phyloP scores from a whole-genome alignment of 1,140 invertebrate species.

The Camponotus floridanus region DNA sequence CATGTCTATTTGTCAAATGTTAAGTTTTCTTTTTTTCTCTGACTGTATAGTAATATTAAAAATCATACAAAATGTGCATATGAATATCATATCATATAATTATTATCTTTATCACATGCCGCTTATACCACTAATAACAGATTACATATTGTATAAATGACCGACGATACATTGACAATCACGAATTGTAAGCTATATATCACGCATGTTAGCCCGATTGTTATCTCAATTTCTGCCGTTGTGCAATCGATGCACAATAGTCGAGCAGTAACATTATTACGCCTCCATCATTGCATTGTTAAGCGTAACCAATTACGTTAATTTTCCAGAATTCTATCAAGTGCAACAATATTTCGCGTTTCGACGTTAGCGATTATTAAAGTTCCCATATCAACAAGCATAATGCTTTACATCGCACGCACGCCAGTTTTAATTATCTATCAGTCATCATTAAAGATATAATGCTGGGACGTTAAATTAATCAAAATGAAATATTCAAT shows the following conservation, averaged over 20 bases:
- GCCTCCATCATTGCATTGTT: conserved; percentile 44
- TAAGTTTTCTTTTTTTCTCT: too few species aligned
- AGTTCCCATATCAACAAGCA: background rate
- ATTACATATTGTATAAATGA: background rate
- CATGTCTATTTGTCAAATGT: background rate
- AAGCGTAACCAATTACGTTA: conserved; percentile 39
- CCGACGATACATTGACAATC: conserved; percentile 24
- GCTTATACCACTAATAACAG: background rate
- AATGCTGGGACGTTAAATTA: background rate
- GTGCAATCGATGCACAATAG: conserved; percentile 50
- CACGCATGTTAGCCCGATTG: conserved; percentile 33
- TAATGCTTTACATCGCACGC: background rate
- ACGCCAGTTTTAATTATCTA: background rate
- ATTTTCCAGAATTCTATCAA: conserved; percentile 44
- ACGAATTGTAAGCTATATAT: conserved; percentile 35
- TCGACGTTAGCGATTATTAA: background rate
- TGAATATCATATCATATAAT: background rate
- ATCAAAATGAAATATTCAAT: background rate
- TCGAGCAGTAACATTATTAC: conserved; percentile 29
- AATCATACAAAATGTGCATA: background rate
- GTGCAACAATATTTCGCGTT: background rate
- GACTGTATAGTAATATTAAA: background rate
- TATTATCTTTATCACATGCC: background rate
- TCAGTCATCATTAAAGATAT: background rate
- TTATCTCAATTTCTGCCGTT: conserved; percentile 57